Conservation (phyloP, 2,113 vertebrate genomes). For the Pedionomus torquatus region DNA sequence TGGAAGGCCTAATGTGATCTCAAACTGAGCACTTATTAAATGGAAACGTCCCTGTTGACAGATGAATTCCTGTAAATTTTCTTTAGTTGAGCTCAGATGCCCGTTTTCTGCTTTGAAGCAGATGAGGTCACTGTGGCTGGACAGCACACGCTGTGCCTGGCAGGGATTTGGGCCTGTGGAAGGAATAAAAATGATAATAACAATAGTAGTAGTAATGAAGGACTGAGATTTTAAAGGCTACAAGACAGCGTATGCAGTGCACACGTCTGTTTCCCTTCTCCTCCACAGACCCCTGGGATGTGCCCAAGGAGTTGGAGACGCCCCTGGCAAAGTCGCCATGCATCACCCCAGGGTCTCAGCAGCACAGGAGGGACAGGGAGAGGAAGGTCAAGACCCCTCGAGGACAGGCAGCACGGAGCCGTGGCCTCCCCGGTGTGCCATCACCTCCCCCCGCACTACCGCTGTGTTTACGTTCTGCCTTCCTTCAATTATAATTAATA, state of each 20-base stretch:
- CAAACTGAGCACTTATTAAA: conserved; percentile 66
- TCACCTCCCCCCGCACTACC: not conserved
- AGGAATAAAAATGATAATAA: not conserved
- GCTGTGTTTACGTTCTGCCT: conserved; percentile 46
- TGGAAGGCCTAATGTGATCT: conserved; percentile 58
- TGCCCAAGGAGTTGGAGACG: not conserved
- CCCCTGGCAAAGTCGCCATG: fast-evolving
- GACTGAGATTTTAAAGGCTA: not conserved
- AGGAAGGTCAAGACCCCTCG: not conserved
- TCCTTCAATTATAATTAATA: conserved; percentile 67
- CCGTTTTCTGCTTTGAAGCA: conserved; percentile 30
- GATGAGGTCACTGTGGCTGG: conserved; percentile 61
- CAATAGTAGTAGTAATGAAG: not conserved
- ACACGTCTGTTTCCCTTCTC: not conserved
- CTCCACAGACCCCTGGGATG: not conserved
- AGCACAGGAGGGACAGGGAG: fast-evolving
- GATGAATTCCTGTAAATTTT: conserved; percentile 71
- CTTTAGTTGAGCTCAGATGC: conserved; percentile 50
- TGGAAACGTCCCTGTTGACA: conserved; percentile 62
- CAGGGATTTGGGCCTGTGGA: not conserved
- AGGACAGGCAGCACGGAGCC: not conserved
- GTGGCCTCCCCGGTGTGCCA: not conserved
- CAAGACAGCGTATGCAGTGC: fast-evolving
- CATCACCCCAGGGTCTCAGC: not conserved
- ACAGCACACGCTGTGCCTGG: conserved; percentile 44